phyloP scores from a whole-genome alignment of 2,113 vertebrate species.

The Melanerpes aurifrons region DNA sequence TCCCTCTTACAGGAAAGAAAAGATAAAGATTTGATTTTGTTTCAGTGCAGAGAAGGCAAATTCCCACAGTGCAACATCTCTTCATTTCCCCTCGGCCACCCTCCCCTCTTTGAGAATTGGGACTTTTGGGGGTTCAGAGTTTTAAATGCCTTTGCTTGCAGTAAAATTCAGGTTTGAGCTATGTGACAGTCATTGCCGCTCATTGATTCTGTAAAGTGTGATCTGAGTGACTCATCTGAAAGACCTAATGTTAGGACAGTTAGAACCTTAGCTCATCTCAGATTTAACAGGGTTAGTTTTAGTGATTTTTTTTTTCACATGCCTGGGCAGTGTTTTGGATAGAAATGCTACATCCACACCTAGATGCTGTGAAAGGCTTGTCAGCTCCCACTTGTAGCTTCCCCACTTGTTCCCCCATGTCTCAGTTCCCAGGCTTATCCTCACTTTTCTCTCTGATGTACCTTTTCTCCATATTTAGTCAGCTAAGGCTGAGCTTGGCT shows the following conservation, averaged over 20 bases:
- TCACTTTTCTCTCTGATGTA: conserved; percentile 29
- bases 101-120: not conserved
- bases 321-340: not conserved
- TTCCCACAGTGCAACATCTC: not conserved
- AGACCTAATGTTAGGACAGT: not conserved
- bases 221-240: not conserved
- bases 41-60: not conserved
- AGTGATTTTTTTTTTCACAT: not conserved
- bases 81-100: not conserved
- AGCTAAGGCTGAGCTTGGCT: conserved; percentile 39
- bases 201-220: fast-evolving
- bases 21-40: not conserved
- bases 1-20: not conserved
- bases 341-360: fast-evolving
- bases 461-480: conserved; percentile 72
- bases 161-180: not conserved
- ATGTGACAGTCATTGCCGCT: not conserved
- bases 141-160: not conserved
- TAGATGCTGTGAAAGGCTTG: not conserved
- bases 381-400: not conserved
- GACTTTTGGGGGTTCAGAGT: fast-evolving
- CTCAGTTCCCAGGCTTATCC: not conserved
- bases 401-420: fast-evolving
- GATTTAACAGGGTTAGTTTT: not conserved
- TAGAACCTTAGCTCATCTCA: not conserved